Percentiles rank a stretch among this genome's conserved stretches.
These are phyloP conservation scores for Hydropsyche tenuis DNA, from an alignment of 1,140 invertebrate genomes.

Conservation along the genomic window DNA sequence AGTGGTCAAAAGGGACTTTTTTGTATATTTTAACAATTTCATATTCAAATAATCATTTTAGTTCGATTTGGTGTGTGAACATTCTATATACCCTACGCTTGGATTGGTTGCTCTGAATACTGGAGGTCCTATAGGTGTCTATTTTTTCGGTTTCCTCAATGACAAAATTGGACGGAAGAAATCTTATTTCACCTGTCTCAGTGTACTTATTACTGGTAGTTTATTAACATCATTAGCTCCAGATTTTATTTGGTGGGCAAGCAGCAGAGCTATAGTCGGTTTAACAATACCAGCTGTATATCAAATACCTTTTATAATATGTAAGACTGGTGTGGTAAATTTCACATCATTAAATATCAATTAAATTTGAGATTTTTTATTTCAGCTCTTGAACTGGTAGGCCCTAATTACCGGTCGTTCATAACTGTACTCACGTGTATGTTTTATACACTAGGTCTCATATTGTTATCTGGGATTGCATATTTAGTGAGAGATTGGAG, in stretches of 20 bases:
- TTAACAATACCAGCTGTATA: slow-evolving; percentile 91
- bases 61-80: slow-evolving; percentile 87
- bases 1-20: slow-evolving; percentile 51
- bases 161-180: slow-evolving; percentile 82
- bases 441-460: slow-evolving; percentile 85
- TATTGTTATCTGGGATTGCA: slow-evolving; percentile 80
- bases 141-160: slow-evolving; percentile 82
- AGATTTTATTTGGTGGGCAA: slow-evolving; percentile 83
- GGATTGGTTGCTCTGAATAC: slow-evolving; percentile 82
- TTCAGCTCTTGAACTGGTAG: slow-evolving; percentile 86
- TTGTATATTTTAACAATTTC: slow-evolving; percentile 27
- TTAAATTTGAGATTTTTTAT: slow-evolving; percentile 44
- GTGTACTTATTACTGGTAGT: slow-evolving; percentile 77
- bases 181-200: slow-evolving; percentile 83
- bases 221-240: slow-evolving; percentile 76
- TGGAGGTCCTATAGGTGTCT: slow-evolving; percentile 85
- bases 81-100: slow-evolving; percentile 83
- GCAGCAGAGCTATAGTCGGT: slow-evolving; percentile 79
- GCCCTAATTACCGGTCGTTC: slow-evolving; percentile 88
- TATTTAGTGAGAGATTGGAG: slow-evolving; percentile 86
- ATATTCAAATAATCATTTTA: slow-evolving; percentile 58
- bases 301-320: slow-evolving; percentile 93
- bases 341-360: too few species aligned
- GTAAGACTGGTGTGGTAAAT: slow-evolving; percentile 65
- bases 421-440: slow-evolving; percentile 89